A percentile compares a stretch with the other conserved stretches of the same genome.
These are phyloP conservation scores for Oxyteleia sp. DNA, from an alignment of 2,888 invertebrate genomes.

Conservation along the genomic window DNA sequence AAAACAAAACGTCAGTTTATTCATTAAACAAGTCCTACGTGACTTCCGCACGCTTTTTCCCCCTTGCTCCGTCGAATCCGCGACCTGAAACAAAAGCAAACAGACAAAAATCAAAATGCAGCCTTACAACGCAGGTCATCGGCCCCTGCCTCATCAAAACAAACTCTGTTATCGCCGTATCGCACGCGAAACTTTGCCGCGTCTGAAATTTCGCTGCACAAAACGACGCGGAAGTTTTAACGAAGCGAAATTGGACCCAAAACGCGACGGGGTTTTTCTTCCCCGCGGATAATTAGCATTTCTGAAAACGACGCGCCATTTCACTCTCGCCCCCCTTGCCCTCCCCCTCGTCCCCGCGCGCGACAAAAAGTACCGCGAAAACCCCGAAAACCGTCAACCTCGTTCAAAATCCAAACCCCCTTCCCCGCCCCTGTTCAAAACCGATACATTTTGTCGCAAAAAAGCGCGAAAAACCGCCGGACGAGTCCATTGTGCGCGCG, in stretches of 20 bases:
- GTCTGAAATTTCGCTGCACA: not conserved
- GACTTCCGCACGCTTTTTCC: constrained; percentile 3
- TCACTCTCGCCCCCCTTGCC: too few relatives aligned
- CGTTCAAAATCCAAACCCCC: too few relatives aligned
- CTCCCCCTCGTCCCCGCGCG: too few relatives aligned
- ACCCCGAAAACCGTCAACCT: too few relatives aligned
- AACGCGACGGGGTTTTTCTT: constrained; percentile 17
- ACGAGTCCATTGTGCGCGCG: not conserved
- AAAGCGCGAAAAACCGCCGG: not conserved
- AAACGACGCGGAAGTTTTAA: constrained; percentile 9
- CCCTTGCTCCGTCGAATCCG: not conserved
- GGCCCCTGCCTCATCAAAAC: constrained; percentile 3
- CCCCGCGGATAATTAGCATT: constrained; percentile 63
- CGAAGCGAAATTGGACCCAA: constrained; percentile 2
- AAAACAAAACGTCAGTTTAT: constrained; percentile 30
- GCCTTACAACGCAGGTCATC: not conserved
- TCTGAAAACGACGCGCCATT: constrained; percentile 60
- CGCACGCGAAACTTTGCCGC: not conserved
- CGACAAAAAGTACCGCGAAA: too few relatives aligned
- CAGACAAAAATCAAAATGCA: constrained; percentile 10
- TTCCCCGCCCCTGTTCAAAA: not conserved
- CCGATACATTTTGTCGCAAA: not conserved
- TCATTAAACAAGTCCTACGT: constrained; percentile 29
- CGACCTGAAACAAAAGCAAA: constrained; percentile 23
- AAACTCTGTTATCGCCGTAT: not conserved